These are phyloP conservation scores for Paguma larvata DNA, from an alignment of 2,797 vertebrate species.

Conservation along the genomic window DNA sequence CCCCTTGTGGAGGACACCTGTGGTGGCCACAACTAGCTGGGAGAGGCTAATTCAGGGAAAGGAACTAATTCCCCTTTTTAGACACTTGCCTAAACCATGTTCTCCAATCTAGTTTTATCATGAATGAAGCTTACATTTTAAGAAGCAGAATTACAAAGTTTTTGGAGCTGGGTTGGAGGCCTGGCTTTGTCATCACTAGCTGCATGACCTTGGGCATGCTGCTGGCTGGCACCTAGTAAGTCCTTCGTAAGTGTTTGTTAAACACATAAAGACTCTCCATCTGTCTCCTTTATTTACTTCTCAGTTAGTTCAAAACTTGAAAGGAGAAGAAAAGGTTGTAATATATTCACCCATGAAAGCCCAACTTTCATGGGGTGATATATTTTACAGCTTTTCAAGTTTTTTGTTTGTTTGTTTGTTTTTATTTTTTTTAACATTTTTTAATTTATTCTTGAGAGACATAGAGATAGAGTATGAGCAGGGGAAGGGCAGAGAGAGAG, in stretches of 20 bases:
- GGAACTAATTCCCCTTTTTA: neutral
- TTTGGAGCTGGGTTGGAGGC: neutral
- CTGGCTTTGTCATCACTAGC: neutral
- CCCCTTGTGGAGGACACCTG: neutral
- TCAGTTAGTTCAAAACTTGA: conserved; percentile 17
- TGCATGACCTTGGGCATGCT: neutral
- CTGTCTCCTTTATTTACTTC: conserved; percentile 18
- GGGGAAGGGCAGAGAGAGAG: too few relatives aligned
- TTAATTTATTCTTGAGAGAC: too few relatives aligned
- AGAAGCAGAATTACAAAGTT: conserved; percentile 30
- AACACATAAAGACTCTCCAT: neutral
- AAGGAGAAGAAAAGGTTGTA: neutral
- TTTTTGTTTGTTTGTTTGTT: neutral
- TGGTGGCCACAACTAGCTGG: neutral
- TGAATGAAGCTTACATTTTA: neutral
- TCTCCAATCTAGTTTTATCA: neutral
- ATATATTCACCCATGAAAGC: neutral
- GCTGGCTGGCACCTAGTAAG: neutral
- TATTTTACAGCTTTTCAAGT: neutral
- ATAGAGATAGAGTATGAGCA: too few relatives aligned
- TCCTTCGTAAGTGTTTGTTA: neutral
- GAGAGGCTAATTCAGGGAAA: neutral
- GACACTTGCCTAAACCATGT: neutral
- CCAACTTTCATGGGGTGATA: neutral
- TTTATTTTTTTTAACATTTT: too few relatives aligned